Percentiles rank a stretch among this genome's conserved stretches.
phyloP scores from a whole-genome alignment of 2,113 vertebrate genomes.

The Gambusia holbrooki region DNA sequence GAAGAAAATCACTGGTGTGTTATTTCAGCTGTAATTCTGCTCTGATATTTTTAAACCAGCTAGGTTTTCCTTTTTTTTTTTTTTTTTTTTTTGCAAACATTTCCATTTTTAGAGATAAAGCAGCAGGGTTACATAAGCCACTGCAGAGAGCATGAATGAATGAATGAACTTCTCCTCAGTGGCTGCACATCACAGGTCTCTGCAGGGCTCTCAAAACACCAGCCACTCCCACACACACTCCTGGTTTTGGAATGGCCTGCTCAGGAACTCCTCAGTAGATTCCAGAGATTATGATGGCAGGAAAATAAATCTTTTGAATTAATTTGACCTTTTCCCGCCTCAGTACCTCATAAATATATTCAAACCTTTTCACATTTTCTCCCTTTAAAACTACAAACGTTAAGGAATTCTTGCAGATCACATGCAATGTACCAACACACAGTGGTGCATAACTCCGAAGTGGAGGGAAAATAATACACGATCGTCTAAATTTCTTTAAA shows the following conservation, averaged over 20 bases:
- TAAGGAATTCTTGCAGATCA: not conserved
- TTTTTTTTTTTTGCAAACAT: slow-evolving; percentile 27
- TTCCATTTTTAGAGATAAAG: slow-evolving; percentile 75
- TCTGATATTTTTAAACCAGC: slow-evolving; percentile 57
- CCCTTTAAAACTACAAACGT: not conserved
- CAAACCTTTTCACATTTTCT: not conserved
- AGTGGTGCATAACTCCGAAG: not conserved
- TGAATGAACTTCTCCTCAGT: slow-evolving; percentile 52
- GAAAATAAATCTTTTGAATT: slow-evolving; percentile 36
- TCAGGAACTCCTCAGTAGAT: slow-evolving; percentile 37
- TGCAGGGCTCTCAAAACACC: slow-evolving; percentile 23
- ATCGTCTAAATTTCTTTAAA: not conserved
- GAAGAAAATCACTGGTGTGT: slow-evolving; percentile 30
- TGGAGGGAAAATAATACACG: not conserved
- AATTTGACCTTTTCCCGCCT: slow-evolving; percentile 23
- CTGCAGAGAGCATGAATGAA: slow-evolving; percentile 64
- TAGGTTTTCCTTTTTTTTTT: slow-evolving; percentile 1
- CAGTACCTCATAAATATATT: not conserved
- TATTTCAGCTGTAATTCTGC: slow-evolving; percentile 32
- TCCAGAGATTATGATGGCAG: slow-evolving; percentile 30
- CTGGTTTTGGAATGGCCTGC: slow-evolving; percentile 51
- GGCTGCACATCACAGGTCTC: slow-evolving; percentile 14
- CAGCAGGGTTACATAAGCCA: slow-evolving; percentile 54
- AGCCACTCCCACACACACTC: slow-evolving; percentile 43
- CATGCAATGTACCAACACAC: not conserved